A percentile compares a stretch with the other conserved stretches of the same genome.
Conservation (phyloP, 2,797 vertebrate species). For the Hippoglossus hippoglossus region DNA sequence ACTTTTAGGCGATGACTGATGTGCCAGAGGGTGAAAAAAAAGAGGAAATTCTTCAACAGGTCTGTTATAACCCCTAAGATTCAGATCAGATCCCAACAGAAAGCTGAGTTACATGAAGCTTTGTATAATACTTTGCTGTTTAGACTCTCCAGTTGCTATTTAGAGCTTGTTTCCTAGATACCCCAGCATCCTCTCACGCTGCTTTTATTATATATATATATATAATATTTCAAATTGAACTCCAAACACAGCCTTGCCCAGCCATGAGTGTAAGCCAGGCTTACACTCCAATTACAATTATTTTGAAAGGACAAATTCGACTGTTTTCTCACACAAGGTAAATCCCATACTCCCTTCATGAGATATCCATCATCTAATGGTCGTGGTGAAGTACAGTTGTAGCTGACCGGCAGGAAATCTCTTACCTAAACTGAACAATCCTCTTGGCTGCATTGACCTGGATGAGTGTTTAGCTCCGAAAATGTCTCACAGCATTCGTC, state of each 20-base stretch:
- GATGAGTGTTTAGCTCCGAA: background rate
- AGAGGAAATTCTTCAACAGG: constrained; percentile 4
- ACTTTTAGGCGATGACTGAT: constrained; percentile 8
- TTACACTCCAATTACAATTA: constrained; percentile 48
- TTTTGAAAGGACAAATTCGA: constrained; percentile 10
- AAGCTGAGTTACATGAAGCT: constrained; percentile 32
- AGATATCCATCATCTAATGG: constrained; percentile 24
- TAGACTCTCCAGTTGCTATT: constrained; percentile 70
- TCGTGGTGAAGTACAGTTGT: background rate
- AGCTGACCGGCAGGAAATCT: constrained; percentile 6
- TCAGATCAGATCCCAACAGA: constrained; percentile 7
- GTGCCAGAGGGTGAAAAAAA: constrained; percentile 2
- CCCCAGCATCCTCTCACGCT: constrained; percentile 46
- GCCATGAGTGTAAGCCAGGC: no score
- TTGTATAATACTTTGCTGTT: constrained; percentile 34
- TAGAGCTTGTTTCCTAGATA: constrained; percentile 71
- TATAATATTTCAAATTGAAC: constrained; percentile 58
- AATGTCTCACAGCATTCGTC: constrained; percentile 17
- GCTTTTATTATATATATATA: background rate
- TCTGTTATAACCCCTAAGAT: constrained; percentile 10
- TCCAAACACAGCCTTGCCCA: constrained; percentile 35
- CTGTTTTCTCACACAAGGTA: constrained; percentile 18
- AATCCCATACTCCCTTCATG: constrained; percentile 3
- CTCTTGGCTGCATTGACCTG: constrained; percentile 13
- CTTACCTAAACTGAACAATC: constrained; percentile 10